Conservation (phyloP, 2,888 invertebrate species). For the Notodonta dromedarius region DNA sequence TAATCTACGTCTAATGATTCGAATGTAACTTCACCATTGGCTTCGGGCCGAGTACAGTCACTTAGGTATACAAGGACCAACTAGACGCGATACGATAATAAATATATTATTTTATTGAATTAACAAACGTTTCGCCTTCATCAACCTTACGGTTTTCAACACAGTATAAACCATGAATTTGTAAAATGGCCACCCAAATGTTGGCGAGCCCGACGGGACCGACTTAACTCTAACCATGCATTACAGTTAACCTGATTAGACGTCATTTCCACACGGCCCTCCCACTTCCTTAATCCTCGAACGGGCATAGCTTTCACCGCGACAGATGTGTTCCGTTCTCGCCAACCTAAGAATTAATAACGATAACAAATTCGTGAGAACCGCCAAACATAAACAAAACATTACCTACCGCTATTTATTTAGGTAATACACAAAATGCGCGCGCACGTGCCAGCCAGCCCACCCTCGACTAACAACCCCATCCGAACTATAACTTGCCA, state of each 20-base stretch:
- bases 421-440: conserved; percentile 80
- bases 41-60: no score
- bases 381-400: conserved; percentile 61
- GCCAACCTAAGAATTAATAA: conserved; percentile 42
- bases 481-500: conserved; percentile 19
- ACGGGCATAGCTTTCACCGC: conserved; percentile 10
- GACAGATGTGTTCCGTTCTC: conserved; percentile 18
- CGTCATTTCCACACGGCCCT: conserved; percentile 10
- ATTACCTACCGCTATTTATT: conserved; percentile 73
- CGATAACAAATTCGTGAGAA: conserved; percentile 70
- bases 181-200: no score
- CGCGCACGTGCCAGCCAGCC: conserved; percentile 72
- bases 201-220: no score
- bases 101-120: no score
- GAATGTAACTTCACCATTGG: no score
- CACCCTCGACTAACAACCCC: conserved; percentile 49
- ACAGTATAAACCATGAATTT: no score
- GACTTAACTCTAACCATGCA: not conserved
- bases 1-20: no score
- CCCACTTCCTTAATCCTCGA: conserved; percentile 8
- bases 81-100: no score
- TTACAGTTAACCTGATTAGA: not conserved
- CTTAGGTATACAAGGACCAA: no score
- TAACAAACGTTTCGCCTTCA: no score
- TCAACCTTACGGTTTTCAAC: no score